Evolutionary conservation across 2,797 vertebrate genomes (phyloP), one percentile per base, ranked within the genome.

Genomic region (Coregonus ussuriensis): DNA sequence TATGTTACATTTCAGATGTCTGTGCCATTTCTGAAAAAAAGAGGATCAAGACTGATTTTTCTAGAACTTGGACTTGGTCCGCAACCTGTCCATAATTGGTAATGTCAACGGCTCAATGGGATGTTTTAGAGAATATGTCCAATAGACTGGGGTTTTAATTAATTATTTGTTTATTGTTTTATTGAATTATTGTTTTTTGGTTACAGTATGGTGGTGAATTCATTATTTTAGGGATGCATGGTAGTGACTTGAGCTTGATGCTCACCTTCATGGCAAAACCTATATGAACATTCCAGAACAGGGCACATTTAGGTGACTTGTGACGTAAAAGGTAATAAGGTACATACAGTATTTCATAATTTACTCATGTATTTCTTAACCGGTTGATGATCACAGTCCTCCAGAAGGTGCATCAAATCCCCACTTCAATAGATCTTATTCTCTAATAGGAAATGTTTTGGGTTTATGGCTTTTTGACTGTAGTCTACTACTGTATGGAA

Each of bases 1-100:
- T 85, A 88, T 91, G 93, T 92, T 92, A 94, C 89, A 92, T 94
- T 95, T 93, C 88, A 87, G 80, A 91, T 75, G 51, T 80, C 83
- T 29, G 80, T 94, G 93, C 18, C 75, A 94, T 84, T 93, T 94
- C 84, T 89, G 82, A 86, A 85, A 89, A 82, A 65, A 75, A 18
- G 62, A 16, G 68, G 54, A 78, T 76, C 41, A 3, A 3, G 71
- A 75, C 72, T 72, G 67, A 86, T 87, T 88, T 81, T 66, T 66
- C 14, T 33, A 33, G 63, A 66, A 66, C 63, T 66, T 66, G 63
- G 63, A 29, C 63, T 66, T 33, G 25, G 21, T 66, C 63, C 3
- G 14, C 4, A 31, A 66, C 7, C 25, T 13, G 11, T 31, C 29
- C 29, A 66, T 29, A 66, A 66, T 66, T 31, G 25, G 25, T 66